Base-by-base conservation (phyloP, 2,888 invertebrate species). In the Seira sanloemensis region DNA sequence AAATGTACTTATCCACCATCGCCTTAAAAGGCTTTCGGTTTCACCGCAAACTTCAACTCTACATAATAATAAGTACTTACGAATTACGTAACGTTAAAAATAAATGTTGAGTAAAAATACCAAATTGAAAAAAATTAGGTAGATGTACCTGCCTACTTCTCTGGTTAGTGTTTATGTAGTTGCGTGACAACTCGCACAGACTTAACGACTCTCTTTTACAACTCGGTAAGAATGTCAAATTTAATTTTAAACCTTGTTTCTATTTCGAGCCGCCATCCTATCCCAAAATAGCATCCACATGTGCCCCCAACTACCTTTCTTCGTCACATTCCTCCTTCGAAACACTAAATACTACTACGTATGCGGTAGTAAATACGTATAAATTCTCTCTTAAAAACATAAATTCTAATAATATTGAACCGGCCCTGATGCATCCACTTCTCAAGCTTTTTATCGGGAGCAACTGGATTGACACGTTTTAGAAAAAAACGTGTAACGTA, bases 191-290 rank as follows among this genome's bases (percentile, higher is more conserved):
- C 62, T 62, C 21, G 21, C 23, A 19, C 62, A 62, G 23, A 62
- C 62, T 62, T 62, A 16, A 62, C 62, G 62, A 62, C 62, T 62
- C 62, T 12, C 62, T 21, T 62, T 62, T 5, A 62, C n/a, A n/a
- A n/a, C 7, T 62, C 62, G 21, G 21, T 21, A 62, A 4, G 21
- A 62, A 62, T 62, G 62, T 62, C 62, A 62, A 23, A 62, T 2
- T 62, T 62, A 62, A 62, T 62, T 62, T 58, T 62, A 50, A 62
- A 21, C 21, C 23, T 37, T 37, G 37, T 37, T 5, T 5, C 37
- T 37, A 37, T 37, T 37, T 37, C 5, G 5, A 37, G 12, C 37
- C 37, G n/a, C n/a, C n/a, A n/a, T n/a, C n/a, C n/a, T n/a, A n/a
- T n/a, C 50, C 50, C 12, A 50, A 50, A 50, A 50, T 50, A 50